A percentile compares a stretch with the other conserved stretches of the same genome.
phyloP scores from a whole-genome alignment of 2,113 vertebrate species.

The Loxodonta africana region DNA sequence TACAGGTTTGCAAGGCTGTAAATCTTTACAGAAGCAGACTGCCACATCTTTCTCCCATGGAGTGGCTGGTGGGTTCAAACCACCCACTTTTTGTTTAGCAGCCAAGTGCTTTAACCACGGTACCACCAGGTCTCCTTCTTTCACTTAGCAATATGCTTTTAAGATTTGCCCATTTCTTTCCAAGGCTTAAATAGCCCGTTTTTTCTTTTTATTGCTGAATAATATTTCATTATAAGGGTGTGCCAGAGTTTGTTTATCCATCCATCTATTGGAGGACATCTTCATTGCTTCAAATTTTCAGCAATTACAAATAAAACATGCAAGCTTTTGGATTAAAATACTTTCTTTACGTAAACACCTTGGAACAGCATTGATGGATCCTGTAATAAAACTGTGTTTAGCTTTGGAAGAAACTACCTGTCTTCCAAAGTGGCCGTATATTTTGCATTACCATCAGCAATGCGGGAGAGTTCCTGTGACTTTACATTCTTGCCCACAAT shows the following conservation, averaged over 20 bases:
- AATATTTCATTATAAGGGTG: neutral
- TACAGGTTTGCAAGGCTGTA: too few species aligned
- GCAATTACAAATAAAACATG: neutral
- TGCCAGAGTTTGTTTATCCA: neutral
- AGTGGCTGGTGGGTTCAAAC: too few species aligned
- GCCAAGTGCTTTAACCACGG: too few species aligned
- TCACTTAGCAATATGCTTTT: neutral
- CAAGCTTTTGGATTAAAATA: neutral
- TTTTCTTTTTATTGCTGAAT: neutral
- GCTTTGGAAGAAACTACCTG: neutral
- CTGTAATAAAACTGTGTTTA: neutral
- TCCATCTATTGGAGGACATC: neutral
- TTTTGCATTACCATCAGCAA: slow-evolving; percentile 33
- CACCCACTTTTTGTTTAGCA: too few species aligned
- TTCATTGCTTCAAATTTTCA: neutral
- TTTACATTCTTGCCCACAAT: neutral
- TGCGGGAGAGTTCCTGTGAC: neutral
- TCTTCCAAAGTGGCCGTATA: neutral
- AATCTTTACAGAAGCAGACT: too few species aligned
- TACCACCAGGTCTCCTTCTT: neutral
- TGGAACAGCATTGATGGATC: neutral
- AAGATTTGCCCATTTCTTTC: neutral
- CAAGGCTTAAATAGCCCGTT: neutral
- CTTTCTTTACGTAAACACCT: neutral
- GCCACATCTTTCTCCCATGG: too few species aligned